Percentiles rank a stretch among this genome's conserved stretches.
phyloP scores from a whole-genome alignment of 1,140 invertebrate species.

The Drosophila bifasciata region DNA sequence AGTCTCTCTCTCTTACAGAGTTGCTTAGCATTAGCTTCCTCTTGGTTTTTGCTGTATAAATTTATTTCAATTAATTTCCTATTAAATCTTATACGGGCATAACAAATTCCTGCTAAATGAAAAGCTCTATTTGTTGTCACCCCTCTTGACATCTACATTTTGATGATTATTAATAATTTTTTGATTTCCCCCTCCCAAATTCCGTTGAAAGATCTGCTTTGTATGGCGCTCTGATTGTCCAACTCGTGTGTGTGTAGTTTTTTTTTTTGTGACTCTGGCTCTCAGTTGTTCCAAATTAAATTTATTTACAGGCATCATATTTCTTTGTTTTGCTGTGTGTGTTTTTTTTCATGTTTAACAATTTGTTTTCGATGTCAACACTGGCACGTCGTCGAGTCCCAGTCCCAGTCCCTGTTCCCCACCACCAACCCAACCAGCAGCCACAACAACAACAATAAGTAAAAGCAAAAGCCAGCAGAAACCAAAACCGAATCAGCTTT shows the following conservation, averaged over 20 bases:
- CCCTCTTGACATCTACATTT: background rate
- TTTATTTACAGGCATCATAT: slow-evolving; percentile 81
- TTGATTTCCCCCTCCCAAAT: slow-evolving; percentile 11
- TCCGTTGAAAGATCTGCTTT: slow-evolving; percentile 1
- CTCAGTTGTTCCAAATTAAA: slow-evolving; percentile 64
- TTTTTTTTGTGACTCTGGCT: slow-evolving; percentile 16
- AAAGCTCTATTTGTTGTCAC: background rate
- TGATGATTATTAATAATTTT: slow-evolving; percentile 20
- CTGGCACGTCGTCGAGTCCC: slow-evolving; percentile 34
- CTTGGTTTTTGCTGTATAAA: too few relatives aligned
- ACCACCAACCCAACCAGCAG: slow-evolving; percentile 18
- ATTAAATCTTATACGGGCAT: background rate
- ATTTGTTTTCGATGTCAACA: slow-evolving; percentile 80
- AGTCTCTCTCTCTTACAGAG: too few relatives aligned
- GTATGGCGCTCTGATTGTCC: slow-evolving; percentile 32
- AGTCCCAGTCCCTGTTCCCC: slow-evolving; percentile 8
- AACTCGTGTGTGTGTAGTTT: slow-evolving; percentile 6
- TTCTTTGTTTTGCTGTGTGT: slow-evolving; percentile 58
- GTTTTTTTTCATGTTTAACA: slow-evolving; percentile 70
- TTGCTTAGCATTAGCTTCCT: too few relatives aligned
- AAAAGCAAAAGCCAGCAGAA: slow-evolving; percentile 20
- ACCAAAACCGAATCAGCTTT: slow-evolving; percentile 46
- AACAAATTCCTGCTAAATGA: background rate
- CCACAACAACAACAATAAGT: slow-evolving; percentile 20
- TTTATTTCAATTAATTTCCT: too few relatives aligned